phyloP scores from a whole-genome alignment of 2,113 vertebrate species.

The Cettia cetti region DNA sequence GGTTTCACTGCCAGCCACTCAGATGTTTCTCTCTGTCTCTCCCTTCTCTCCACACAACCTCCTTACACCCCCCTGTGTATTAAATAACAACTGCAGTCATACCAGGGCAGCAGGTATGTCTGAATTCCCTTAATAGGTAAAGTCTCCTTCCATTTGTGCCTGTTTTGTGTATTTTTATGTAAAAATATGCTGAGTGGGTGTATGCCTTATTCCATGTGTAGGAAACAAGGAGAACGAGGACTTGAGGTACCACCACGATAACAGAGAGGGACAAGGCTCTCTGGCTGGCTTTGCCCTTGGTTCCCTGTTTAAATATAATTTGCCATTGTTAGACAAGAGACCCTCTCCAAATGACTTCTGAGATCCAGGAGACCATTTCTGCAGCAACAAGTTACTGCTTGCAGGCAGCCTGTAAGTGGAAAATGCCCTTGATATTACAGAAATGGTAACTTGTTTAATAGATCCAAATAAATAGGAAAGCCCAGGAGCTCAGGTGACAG shows the following conservation, averaged over 20 bases:
- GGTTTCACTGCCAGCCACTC: neutral
- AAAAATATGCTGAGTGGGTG: neutral
- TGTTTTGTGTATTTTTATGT: neutral
- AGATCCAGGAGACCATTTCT: neutral
- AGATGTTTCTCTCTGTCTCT: neutral
- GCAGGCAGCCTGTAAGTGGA: neutral
- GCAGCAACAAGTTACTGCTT: neutral
- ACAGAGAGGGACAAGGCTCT: neutral
- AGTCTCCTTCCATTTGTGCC: neutral
- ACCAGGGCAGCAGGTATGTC: neutral
- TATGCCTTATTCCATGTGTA: neutral
- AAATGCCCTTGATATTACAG: neutral
- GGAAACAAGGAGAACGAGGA: neutral
- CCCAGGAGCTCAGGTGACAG: neutral
- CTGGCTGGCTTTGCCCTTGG: neutral
- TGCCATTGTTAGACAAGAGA: neutral
- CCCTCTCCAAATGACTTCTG: neutral
- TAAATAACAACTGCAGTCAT: neutral
- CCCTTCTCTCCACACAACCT: neutral
- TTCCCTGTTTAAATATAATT: neutral
- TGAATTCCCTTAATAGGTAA: neutral
- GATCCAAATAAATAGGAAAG: neutral
- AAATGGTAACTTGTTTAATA: neutral
- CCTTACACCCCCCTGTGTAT: neutral
- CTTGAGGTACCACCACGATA: neutral